A percentile compares a stretch with the other conserved stretches of the same genome.
Conservation (phyloP, 2,113 vertebrate genomes). For the Vulpes ferrilata region DNA sequence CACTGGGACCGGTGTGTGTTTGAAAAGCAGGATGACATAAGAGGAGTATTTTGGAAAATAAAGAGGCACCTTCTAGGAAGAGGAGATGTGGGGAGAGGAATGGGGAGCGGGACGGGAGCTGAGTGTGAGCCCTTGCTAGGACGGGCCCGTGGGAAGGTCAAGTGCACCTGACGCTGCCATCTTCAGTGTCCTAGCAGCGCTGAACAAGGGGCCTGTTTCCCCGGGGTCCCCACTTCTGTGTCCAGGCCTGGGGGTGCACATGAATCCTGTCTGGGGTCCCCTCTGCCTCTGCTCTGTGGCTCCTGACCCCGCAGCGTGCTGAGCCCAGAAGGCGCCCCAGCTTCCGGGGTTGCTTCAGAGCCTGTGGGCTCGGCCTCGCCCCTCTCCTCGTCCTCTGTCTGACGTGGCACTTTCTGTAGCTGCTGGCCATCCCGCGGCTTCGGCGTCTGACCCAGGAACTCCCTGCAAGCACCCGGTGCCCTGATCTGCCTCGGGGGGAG, state of each 20-base stretch:
- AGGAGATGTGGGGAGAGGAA: background rate
- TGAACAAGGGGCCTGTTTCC: background rate
- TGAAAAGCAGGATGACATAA: background rate
- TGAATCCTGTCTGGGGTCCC: background rate
- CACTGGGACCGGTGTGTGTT: background rate
- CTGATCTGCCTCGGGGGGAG: background rate
- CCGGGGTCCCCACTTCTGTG: background rate
- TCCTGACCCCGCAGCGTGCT: accelerated
- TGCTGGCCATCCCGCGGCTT: accelerated
- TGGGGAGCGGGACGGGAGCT: accelerated
- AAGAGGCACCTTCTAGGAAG: background rate
- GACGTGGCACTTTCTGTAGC: accelerated
- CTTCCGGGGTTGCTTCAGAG: background rate
- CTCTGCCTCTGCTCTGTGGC: accelerated
- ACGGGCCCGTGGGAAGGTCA: background rate
- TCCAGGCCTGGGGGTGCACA: accelerated
- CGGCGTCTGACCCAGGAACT: accelerated
- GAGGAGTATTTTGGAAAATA: background rate
- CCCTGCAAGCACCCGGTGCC: accelerated
- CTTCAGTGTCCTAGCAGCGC: accelerated
- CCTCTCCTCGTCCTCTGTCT: no score
- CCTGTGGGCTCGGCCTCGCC: background rate
- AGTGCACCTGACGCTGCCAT: accelerated
- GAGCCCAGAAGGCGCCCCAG: no score
- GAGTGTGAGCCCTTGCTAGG: background rate